phyloP scores from a whole-genome alignment of 2,888 invertebrate species.

The Agriopis leucophaearia region DNA sequence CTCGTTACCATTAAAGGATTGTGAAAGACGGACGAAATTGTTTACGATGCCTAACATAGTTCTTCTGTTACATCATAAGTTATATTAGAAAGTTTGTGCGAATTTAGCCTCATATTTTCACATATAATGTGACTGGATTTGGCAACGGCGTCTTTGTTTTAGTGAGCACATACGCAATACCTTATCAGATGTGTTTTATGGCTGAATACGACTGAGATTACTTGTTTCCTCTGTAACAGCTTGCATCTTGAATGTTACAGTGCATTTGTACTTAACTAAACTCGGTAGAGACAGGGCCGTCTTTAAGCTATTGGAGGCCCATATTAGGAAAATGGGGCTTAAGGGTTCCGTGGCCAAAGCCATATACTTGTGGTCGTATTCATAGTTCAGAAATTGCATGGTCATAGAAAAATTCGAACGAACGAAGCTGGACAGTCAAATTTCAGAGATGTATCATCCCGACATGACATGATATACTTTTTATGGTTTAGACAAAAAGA shows the following conservation, averaged over 20 bases:
- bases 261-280: not conserved
- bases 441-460: too few species aligned
- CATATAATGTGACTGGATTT: conserved; percentile 36
- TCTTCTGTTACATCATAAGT: conserved; percentile 50
- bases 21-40: conserved; percentile 46
- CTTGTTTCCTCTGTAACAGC: conserved; percentile 14
- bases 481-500: too few species aligned
- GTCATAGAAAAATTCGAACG: too few species aligned
- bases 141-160: conserved; percentile 42
- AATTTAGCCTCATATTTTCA: conserved; percentile 39
- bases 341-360: too few species aligned
- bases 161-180: conserved; percentile 11
- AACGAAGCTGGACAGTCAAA: too few species aligned
- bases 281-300: too few species aligned
- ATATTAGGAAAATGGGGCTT: too few species aligned
- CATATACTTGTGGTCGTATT: too few species aligned
- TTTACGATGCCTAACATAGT: conserved; percentile 44
- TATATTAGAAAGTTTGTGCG: conserved; percentile 51
- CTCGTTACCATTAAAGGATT: conserved; percentile 48
- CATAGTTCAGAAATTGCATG: too few species aligned
- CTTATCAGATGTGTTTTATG: conserved; percentile 34
- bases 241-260: conserved; percentile 7
- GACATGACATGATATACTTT: too few species aligned
- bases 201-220: conserved; percentile 16
- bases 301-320: too few species aligned